Evolutionary conservation across 2,113 vertebrate genomes (phyloP).

Genomic region (Coturnix japonica): DNA sequence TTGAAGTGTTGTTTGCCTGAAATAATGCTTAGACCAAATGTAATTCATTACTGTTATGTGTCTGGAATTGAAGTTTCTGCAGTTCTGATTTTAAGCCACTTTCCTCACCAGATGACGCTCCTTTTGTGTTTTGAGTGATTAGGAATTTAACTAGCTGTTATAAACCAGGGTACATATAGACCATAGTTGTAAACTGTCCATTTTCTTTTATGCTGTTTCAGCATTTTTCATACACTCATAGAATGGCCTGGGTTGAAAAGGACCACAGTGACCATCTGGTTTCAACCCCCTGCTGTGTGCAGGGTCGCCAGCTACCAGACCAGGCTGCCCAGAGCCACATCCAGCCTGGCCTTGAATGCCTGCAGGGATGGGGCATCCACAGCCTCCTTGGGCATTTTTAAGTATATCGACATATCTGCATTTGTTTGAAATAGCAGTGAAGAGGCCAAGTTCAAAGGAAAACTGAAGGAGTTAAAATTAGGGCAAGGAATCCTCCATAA

Average conservation of each 20-base stretch:
- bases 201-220: background rate
- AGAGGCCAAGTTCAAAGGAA: background rate
- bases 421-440: background rate
- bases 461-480: background rate
- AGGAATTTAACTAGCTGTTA: background rate
- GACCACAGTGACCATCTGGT: too few species aligned
- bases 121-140: background rate
- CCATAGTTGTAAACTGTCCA: background rate
- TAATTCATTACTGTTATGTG: background rate
- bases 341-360: too few species aligned
- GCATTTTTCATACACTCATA: background rate
- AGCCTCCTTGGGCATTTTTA: background rate
- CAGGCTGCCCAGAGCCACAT: too few species aligned
- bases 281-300: too few species aligned
- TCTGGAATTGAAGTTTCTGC: background rate
- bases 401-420: background rate
- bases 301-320: too few species aligned
- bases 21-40: background rate
- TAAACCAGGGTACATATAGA: background rate
- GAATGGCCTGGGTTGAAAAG: too few species aligned
- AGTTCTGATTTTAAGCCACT: background rate
- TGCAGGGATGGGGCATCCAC: too few species aligned
- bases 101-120: background rate
- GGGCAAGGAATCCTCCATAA: background rate
- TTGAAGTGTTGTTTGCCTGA: background rate